phyloP scores from a whole-genome alignment of 37 sponge, comb jelly and placozoan species.

The Theonella swinhoei region DNA sequence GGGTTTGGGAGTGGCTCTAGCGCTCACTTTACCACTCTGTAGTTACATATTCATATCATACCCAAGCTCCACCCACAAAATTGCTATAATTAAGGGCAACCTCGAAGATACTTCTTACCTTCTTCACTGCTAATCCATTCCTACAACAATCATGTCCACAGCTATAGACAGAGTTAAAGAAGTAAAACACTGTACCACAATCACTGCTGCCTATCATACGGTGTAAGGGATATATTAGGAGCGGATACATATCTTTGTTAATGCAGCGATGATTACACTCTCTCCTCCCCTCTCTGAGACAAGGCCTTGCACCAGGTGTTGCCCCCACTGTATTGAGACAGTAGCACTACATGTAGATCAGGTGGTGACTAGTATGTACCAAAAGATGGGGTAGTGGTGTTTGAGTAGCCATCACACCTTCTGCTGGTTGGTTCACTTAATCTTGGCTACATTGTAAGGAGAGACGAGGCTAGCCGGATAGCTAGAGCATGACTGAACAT shows the following conservation, averaged over 20 bases:
- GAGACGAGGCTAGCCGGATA: too few species aligned
- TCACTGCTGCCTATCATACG: not conserved
- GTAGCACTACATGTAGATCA: too few species aligned
- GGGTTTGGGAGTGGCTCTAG: not conserved
- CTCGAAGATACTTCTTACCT: not conserved
- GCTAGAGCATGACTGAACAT: too few species aligned
- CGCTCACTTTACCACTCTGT: not conserved
- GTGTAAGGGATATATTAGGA: not conserved
- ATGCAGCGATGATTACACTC: slow-evolving; percentile 66
- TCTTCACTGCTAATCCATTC: slow-evolving; percentile 30
- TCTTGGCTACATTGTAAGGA: too few species aligned
- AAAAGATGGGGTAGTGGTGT: too few species aligned
- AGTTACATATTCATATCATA: not conserved
- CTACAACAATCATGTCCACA: slow-evolving; percentile 86
- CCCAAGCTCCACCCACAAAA: not conserved
- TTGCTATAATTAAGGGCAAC: not conserved
- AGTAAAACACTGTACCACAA: not conserved
- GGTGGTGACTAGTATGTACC: too few species aligned
- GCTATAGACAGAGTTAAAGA: slow-evolving; percentile 29
- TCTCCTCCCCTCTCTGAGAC: not conserved
- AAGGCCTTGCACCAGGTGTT: not conserved
- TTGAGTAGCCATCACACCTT: too few species aligned
- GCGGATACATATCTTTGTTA: slow-evolving; percentile 78
- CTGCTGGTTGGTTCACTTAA: too few species aligned
- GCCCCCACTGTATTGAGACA: too few species aligned